Evolutionary conservation across 2,113 vertebrate species (phyloP), one percentile per base, ranked within the genome.

Genomic region (Lophotis ruficrista): DNA sequence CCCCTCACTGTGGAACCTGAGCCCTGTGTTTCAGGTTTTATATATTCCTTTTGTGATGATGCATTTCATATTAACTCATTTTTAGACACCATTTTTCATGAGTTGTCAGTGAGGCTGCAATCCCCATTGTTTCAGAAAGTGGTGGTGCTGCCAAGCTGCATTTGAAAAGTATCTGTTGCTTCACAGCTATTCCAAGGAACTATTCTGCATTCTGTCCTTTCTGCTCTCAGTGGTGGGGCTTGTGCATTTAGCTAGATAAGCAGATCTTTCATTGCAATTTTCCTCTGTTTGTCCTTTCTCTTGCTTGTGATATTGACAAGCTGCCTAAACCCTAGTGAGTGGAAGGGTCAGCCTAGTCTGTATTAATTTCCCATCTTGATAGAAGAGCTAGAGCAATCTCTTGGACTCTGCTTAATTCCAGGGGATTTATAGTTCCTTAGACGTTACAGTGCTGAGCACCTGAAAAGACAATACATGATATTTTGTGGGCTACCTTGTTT

Each of bases 211-310:
- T 95, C 95, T 68, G 70, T 94, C 83, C 89, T 91, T 87, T 60
- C 65, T 37, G 41, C 87, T 89, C 15, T 69, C 60, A 12, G 61
- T 71, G 69, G n/a, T 72, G 72, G 47, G 50, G 90, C 72, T 79
- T 53, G 61, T 90, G 58, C 89, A 61, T 96, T 96, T 96, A 95
- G 89, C 93, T 91, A 94, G 91, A 96, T 96, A 96, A 96, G 91
- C 95, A 94, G 81, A 89, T 95, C 93, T 87, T 70, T 94, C 94
- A 85, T 82, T 94, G 91, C 83, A 82, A 20, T 94, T 96, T 96
- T 94, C 77, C 58, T 66, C 30, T 85, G 81, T 96, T 95, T 89
- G 89, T 95, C 87, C 91, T 89, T 95, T 94, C 84, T 96, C 66
- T 93, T 79, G 81, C 80, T 79, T 31, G 50, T 50, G 87, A 69